These are phyloP conservation scores for Heteromyza rotundicornis DNA, from an alignment of 2,888 invertebrate genomes.

Conservation along the genomic window DNA sequence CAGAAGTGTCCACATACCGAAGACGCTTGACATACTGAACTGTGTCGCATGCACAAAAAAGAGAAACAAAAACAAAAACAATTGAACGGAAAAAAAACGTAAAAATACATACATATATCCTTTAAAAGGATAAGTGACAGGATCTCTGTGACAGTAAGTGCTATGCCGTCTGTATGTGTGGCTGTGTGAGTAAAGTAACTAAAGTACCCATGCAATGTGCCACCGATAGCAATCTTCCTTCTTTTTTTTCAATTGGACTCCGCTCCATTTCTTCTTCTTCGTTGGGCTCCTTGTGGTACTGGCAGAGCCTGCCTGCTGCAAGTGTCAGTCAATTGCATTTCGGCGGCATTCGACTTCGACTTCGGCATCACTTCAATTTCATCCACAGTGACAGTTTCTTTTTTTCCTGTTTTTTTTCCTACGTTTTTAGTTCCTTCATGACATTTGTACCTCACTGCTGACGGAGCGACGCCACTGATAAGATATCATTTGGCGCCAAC, in stretches of 20 bases:
- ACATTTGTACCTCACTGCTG: slow-evolving; percentile 5
- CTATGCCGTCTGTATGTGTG: slow-evolving; percentile 5
- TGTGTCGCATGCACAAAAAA: background rate
- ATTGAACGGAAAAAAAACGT: too few species aligned
- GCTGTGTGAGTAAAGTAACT: too few species aligned
- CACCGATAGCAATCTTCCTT: slow-evolving; percentile 16
- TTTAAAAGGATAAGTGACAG: slow-evolving; percentile 12
- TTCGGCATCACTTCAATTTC: background rate
- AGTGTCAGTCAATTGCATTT: background rate
- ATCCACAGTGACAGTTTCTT: background rate
- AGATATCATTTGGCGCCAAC: slow-evolving; percentile 43
- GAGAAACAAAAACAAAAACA: too few species aligned
- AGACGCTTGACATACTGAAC: background rate
- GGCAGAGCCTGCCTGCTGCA: background rate
- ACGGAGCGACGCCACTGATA: slow-evolving; percentile 42
- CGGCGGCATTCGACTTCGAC: too few species aligned
- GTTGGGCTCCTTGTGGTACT: background rate
- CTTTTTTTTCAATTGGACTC: background rate
- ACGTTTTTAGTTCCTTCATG: background rate
- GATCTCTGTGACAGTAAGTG: slow-evolving; percentile 14
- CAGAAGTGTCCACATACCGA: background rate
- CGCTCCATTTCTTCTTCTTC: background rate
- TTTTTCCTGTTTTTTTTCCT: background rate
- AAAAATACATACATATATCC: slow-evolving; percentile 10
- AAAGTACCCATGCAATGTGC: background rate